These are phyloP conservation scores for Ellobium chinense DNA, from an alignment of 2,888 invertebrate genomes.

Conservation along the genomic window DNA sequence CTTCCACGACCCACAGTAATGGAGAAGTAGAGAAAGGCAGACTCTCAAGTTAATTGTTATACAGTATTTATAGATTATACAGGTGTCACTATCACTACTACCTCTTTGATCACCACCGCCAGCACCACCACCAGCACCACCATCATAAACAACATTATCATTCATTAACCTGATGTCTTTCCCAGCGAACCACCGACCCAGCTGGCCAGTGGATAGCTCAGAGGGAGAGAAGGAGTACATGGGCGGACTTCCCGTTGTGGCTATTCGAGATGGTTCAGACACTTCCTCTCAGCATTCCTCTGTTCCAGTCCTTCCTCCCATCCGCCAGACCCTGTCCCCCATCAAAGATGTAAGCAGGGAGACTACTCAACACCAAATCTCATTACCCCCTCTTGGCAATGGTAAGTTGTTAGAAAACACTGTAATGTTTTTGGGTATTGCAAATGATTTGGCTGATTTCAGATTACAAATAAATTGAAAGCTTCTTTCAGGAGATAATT, in stretches of 20 bases:
- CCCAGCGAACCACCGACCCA: not conserved
- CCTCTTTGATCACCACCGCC: not conserved
- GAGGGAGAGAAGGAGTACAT: slow-evolving; percentile 54
- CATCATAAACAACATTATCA: not conserved
- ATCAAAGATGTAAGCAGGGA: slow-evolving; percentile 72
- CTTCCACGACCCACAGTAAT: too few species aligned
- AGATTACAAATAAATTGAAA: too few species aligned
- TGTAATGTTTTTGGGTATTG: too few species aligned
- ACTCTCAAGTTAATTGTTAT: too few species aligned
- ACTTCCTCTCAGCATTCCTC: slow-evolving; percentile 43
- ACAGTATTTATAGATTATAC: too few species aligned
- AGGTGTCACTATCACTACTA: too few species aligned
- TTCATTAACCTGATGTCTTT: not conserved
- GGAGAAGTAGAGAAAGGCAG: too few species aligned
- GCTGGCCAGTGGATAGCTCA: slow-evolving; percentile 39
- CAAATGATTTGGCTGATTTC: too few species aligned
- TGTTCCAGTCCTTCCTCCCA: slow-evolving; percentile 60
- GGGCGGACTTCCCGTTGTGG: slow-evolving; percentile 52
- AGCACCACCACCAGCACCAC: not conserved
- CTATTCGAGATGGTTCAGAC: slow-evolving; percentile 47
- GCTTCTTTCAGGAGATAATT: too few species aligned
- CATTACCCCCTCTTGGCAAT: slow-evolving; percentile 55
- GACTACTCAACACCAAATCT: slow-evolving; percentile 56
- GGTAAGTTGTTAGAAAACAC: too few species aligned
- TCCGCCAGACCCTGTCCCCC: slow-evolving; percentile 59